Conservation (phyloP, 2,888 invertebrate species). For the Ectemnius continuus region DNA sequence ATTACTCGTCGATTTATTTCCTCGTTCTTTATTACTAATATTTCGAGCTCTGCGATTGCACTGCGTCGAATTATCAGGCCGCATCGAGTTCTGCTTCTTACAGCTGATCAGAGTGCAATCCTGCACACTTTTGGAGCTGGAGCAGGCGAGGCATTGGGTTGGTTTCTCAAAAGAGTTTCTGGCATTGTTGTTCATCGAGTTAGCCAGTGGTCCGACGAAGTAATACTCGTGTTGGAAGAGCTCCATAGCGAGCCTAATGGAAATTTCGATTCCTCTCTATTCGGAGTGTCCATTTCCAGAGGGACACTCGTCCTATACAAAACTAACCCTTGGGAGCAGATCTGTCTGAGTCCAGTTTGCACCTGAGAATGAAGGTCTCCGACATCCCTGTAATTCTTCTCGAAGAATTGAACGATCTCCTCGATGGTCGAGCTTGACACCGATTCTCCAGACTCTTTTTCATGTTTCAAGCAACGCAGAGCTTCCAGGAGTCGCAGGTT, state of each 20-base stretch:
- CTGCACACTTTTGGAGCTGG: not conserved
- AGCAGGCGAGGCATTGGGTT: not conserved
- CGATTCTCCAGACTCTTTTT: constrained; percentile 29
- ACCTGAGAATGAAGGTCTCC: constrained; percentile 67
- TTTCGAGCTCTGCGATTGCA: not conserved
- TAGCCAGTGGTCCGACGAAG: constrained; percentile 56
- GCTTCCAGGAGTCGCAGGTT: constrained; percentile 66
- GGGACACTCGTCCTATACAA: constrained; percentile 21
- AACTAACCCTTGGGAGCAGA: constrained; percentile 65
- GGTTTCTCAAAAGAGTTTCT: not conserved
- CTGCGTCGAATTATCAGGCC: too few relatives aligned
- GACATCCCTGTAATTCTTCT: constrained; percentile 54
- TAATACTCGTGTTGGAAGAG: constrained; percentile 52
- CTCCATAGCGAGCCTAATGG: constrained; percentile 55
- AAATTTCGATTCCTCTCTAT: constrained; percentile 2
- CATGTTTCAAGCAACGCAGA: constrained; percentile 54
- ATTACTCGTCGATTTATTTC: not conserved
- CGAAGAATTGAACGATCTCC: constrained; percentile 61
- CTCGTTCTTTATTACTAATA: not conserved
- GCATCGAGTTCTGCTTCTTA: not conserved
- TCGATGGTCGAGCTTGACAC: constrained; percentile 41
- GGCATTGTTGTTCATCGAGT: constrained; percentile 12
- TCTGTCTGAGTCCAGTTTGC: constrained; percentile 61
- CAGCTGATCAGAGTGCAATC: not conserved
- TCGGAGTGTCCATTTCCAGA: not conserved